Conservation (phyloP, 1,140 invertebrate genomes). For the Drosophila cardini region DNA sequence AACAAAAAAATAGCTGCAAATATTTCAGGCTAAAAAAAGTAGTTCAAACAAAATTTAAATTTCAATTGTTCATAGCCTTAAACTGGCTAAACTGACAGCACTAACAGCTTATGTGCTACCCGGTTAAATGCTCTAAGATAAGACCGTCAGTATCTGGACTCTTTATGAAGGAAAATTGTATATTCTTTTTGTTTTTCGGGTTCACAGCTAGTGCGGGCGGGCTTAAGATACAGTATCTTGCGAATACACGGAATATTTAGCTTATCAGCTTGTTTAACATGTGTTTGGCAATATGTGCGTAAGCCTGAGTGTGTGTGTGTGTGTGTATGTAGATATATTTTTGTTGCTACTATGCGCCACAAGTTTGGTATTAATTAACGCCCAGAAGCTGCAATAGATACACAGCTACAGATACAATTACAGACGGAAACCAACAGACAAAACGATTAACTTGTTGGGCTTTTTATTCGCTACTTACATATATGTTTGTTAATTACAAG, state of each 20-base stretch:
- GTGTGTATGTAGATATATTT: conserved; percentile 42
- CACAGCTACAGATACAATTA: neutral
- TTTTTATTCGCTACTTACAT: conserved; percentile 4
- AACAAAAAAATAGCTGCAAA: no score
- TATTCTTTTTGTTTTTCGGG: conserved; percentile 20
- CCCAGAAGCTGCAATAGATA: conserved; percentile 17
- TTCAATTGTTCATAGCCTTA: no score
- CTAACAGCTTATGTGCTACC: neutral
- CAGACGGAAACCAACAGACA: neutral
- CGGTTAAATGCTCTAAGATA: conserved; percentile 43
- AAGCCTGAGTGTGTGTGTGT: neutral
- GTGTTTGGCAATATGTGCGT: conserved; percentile 50
- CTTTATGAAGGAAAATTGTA: neutral
- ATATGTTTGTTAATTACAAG: conserved; percentile 51
- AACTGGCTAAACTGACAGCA: no score
- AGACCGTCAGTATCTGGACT: conserved; percentile 18
- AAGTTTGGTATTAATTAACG: conserved; percentile 15
- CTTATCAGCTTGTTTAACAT: conserved; percentile 62
- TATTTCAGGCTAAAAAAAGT: no score
- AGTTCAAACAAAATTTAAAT: no score
- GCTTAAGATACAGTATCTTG: conserved; percentile 63
- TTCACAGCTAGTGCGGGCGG: conserved; percentile 47
- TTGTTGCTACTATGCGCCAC: conserved; percentile 22
- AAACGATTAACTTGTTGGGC: conserved; percentile 1
- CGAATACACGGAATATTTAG: conserved; percentile 44